Evolutionary conservation across 2,797 vertebrate species (phyloP), one percentile per base, ranked within the genome.

Genomic region (Cuniculus paca): DNA sequence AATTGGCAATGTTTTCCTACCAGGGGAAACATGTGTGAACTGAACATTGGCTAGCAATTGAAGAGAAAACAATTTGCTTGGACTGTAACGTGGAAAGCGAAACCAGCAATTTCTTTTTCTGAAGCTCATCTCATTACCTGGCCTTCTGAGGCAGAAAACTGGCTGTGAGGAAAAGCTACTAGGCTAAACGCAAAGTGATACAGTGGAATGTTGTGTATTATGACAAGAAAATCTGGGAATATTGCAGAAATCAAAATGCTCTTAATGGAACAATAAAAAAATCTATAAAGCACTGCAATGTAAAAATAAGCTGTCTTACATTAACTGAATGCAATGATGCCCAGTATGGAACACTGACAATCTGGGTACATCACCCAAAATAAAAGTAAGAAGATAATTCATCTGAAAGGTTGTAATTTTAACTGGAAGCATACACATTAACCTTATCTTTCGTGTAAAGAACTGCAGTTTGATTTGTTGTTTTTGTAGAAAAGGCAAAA

Each of bases 171-270:
- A 82, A 95, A 93, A 87, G 45, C 56, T 93, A 19, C 50, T 34
- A 89, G 54, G 39, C 34, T 95, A 61, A 95, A 83, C 86, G 68
- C 70, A 90, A 96, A 95, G 87, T 78, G 77, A 45, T 17, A 10
- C 74, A 88, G 39, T 81, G 48, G 78, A 94, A 90, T 70, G 72
- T 74, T 93, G 58, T 90, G 28, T 77, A 83, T 94, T 90, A 88
- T 95, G 87, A 94, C 91, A 96, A 82, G 94, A 95, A 95, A 95
- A 94, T 96, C n/a, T 96, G 79, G 77, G 75, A 96, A 90, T 96
- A 90, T 93, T 94, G 68, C 83, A 95, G 78, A 93, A 97, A 85
- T 91, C 92, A 96, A 96, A 85, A 81, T 96, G 82, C 74, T 97
- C 24, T 93, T 98, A 94, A 70, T 94, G 68, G 74, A 70, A 39